These are phyloP conservation scores for Megathymus violae DNA, from an alignment of 1,140 invertebrate genomes.

Conservation along the genomic window DNA sequence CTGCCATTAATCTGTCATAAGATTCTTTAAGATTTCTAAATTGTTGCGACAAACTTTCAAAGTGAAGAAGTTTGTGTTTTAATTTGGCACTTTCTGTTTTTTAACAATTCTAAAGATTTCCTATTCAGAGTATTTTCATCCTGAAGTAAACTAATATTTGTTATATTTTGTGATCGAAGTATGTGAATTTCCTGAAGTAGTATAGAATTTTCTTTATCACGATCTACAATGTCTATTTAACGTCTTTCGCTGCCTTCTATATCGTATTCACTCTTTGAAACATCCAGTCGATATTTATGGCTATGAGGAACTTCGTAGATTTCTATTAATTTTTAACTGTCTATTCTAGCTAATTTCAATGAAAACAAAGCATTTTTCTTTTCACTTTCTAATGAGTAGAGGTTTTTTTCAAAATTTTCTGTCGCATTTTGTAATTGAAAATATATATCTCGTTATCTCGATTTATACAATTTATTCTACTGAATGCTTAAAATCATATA, in stretches of 20 bases:
- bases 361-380: constrained; percentile 54
- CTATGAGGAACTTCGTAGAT: constrained; percentile 44
- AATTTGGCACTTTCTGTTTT: constrained; percentile 57
- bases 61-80: constrained; percentile 47
- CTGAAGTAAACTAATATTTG: constrained; percentile 53
- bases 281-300: constrained; percentile 17
- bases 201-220: constrained; percentile 45
- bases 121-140: constrained; percentile 57
- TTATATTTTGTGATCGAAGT: constrained; percentile 51
- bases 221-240: constrained; percentile 34
- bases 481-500: too few relatives aligned
- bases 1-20: constrained; percentile 49
- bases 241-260: constrained; percentile 34
- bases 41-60: constrained; percentile 50
- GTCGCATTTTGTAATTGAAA: constrained; percentile 48
- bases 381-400: constrained; percentile 56
- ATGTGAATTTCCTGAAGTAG: constrained; percentile 59
- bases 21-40: constrained; percentile 51
- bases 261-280: constrained; percentile 24
- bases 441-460: too few relatives aligned
- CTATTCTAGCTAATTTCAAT: constrained; percentile 53
- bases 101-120: constrained; percentile 54
- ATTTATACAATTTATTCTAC: too few relatives aligned
- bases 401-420: constrained; percentile 47
- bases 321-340: constrained; percentile 61